Base-by-base conservation (phyloP, 2,797 vertebrate genomes). In the Coccyzus lansbergi region DNA sequence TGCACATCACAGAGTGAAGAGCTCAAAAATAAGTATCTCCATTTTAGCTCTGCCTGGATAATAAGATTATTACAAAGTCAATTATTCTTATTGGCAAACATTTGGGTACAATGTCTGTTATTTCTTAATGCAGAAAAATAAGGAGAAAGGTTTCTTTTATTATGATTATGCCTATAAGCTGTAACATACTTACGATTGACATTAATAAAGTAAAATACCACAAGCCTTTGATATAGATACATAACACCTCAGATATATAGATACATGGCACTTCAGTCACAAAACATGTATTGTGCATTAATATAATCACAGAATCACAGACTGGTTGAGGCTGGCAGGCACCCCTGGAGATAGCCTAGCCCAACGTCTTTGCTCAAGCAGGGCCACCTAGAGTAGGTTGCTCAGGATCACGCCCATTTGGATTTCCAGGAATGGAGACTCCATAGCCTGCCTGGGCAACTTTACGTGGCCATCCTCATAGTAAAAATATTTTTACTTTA, bases 11-110 rank as follows among this genome's bases (percentile, higher is more conserved):
- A 12, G 49, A 94, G 15, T 4, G 33, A 91, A 34, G 9, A 69
- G 7, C 34, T 81, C 8, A 65, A 86, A 83, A 92, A 76, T 52
- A 68, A 72, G 33, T 49, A 83, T 33, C 83, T 83, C 33, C 17
- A 46, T 38, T 25, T 48, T 92, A 90, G 71, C n/a, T 84, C 46
- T 77, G 70, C 18, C 25, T 77, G 59, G 62, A 53, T 68, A 93
- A 59, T n/a, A 76, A 55, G 58, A 67, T 79, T 82, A 92, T 75
- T 87, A 77, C 20, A 59, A 95, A 87, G 25, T 28, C 40, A 94
- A 34, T 70, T 85, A 59, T 86, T 95, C 70, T 75, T 79, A 67
- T 2, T 80, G 33, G 8, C 5, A 42, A 83, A 93, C 7, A 71
- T 36, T 22, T 55, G 26, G 5, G 5, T 67, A 40, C 14, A 40